A percentile compares a stretch with the other conserved stretches of the same genome.
Evolutionary conservation across 2,797 vertebrate species (phyloP).

Genomic region (Microctenopoma lineatum): DNA sequence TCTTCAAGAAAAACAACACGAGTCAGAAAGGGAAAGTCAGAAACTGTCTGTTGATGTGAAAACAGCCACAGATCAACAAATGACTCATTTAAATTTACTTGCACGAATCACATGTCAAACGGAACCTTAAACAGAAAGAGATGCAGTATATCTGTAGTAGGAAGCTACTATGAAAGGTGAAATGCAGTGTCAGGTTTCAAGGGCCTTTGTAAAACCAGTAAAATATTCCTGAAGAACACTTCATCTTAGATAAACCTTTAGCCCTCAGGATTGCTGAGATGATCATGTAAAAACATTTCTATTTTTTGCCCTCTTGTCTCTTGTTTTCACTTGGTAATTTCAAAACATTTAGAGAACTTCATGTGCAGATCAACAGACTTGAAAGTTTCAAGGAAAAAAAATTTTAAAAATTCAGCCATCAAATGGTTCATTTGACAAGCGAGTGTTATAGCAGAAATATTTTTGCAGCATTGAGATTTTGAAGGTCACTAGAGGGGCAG

Average conservation of each 20-base stretch:
- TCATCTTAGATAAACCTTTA: slow-evolving; percentile 62
- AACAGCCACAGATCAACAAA: slow-evolving; percentile 6
- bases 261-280: slow-evolving; percentile 29
- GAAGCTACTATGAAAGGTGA: not conserved
- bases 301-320: not conserved
- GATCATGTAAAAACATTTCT: not conserved
- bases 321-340: not conserved
- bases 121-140: not conserved
- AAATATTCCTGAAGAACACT: slow-evolving; percentile 19
- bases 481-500: slow-evolving; percentile 78
- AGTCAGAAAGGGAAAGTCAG: not conserved
- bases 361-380: not conserved
- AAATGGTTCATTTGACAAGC: not conserved
- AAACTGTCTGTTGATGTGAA: not conserved
- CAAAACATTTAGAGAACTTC: not conserved
- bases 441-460: slow-evolving; percentile 34
- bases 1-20: not conserved
- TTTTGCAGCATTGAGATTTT: slow-evolving; percentile 32
- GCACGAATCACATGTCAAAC: not conserved
- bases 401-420: not conserved
- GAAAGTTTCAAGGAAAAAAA: not conserved
- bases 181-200: slow-evolving; percentile 16
- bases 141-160: not conserved
- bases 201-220: slow-evolving; percentile 13
- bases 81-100: not conserved